Evolutionary conservation across 1,140 invertebrate genomes (phyloP).

Genomic region (Drosophila guanche): DNA sequence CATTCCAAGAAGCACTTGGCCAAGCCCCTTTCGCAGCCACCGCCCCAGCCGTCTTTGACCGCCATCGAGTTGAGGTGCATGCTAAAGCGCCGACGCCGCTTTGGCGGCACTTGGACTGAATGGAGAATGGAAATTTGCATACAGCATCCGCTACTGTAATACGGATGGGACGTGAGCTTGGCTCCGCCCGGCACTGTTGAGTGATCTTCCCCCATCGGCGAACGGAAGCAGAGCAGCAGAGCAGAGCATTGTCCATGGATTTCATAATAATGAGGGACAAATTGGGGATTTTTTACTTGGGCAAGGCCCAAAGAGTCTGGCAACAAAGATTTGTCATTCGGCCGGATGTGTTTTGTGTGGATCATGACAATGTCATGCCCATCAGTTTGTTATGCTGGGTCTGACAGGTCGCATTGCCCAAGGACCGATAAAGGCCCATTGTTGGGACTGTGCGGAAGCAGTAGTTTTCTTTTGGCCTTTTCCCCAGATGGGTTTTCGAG

Average conservation of each 20-base stretch:
- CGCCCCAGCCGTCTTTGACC: neutral
- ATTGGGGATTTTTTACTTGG: constrained; percentile 65
- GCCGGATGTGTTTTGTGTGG: constrained; percentile 80
- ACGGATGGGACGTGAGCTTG: constrained; percentile 57
- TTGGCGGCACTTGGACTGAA: constrained; percentile 67
- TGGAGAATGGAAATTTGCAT: constrained; percentile 64
- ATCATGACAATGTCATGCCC: constrained; percentile 70
- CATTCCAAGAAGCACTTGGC: constrained; percentile 75
- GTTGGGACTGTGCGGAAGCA: constrained; percentile 69
- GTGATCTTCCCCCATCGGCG: constrained; percentile 21
- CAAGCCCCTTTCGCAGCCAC: constrained; percentile 40
- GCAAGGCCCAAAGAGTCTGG: constrained; percentile 27
- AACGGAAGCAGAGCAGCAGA: constrained; percentile 54
- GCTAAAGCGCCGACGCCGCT: constrained; percentile 54
- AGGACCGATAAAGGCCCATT: constrained; percentile 51
- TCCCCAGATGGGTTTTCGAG: constrained; percentile 24
- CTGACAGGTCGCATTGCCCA: constrained; percentile 68
- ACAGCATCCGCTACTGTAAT: constrained; percentile 81
- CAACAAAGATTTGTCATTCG: constrained; percentile 68
- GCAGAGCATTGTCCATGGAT: constrained; percentile 21
- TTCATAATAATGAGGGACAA: constrained; percentile 66
- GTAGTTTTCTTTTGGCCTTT: constrained; percentile 54
- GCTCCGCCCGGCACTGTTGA: constrained; percentile 19
- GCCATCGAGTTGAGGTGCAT: constrained; percentile 46
- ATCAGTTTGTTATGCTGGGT: constrained; percentile 34